Evolutionary conservation across 1,140 invertebrate species (phyloP).

Genomic region (Euschistus heros): DNA sequence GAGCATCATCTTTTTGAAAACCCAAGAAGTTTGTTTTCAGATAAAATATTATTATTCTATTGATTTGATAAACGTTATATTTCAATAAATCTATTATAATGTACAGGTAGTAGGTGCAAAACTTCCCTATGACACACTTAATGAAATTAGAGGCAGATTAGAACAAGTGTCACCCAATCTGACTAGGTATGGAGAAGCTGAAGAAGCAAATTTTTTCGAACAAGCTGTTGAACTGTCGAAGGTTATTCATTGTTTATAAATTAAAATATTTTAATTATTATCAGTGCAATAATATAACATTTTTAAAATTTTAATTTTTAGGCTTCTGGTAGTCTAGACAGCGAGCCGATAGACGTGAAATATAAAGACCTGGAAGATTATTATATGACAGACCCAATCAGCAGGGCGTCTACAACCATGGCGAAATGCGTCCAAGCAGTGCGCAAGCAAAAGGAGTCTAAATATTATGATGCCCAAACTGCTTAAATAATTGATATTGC

Average conservation of each 20-base stretch:
- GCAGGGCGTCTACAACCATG: constrained; percentile 95
- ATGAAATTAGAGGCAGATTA: constrained; percentile 72
- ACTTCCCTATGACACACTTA: constrained; percentile 82
- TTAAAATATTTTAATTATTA: background rate
- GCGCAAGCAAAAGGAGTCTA: constrained; percentile 56
- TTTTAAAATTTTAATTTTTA: background rate
- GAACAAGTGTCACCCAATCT: constrained; percentile 82
- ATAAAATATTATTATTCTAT: background rate
- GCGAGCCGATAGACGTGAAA: constrained; percentile 60
- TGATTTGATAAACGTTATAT: constrained; percentile 8
- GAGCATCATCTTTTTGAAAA: constrained; percentile 9
- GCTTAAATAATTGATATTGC: background rate
- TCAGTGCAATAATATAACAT: background rate
- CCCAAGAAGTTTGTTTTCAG: no score
- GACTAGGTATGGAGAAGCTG: constrained; percentile 66
- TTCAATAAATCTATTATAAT: constrained; percentile 14
- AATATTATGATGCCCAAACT: constrained; percentile 35
- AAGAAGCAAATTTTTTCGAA: constrained; percentile 72
- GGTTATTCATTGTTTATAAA: constrained; percentile 37
- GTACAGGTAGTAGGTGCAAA: constrained; percentile 61
- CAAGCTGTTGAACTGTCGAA: constrained; percentile 57
- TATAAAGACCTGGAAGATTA: constrained; percentile 82
- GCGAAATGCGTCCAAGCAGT: constrained; percentile 93
- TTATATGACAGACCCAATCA: constrained; percentile 96
- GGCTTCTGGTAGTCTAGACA: constrained; percentile 39